Evolutionary conservation across 2,888 invertebrate species (phyloP).

Genomic region (Pristionchus mayeri): DNA sequence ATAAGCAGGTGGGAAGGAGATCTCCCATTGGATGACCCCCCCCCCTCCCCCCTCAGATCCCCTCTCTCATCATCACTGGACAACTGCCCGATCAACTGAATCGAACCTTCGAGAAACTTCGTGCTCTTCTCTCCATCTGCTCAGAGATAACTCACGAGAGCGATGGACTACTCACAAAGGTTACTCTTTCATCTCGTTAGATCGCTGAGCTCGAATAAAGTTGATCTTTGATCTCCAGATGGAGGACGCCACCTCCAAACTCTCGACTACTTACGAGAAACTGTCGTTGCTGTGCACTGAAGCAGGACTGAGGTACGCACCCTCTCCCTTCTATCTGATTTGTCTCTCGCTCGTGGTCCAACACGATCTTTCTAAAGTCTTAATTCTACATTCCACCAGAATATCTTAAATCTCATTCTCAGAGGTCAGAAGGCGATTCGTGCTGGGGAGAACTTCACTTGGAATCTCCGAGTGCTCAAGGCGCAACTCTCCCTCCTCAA

Average conservation of each 20-base stretch:
- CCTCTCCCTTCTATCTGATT: no score
- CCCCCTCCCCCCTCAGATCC: slow-evolving; percentile 43
- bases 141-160: slow-evolving; percentile 61
- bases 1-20: slow-evolving; percentile 56
- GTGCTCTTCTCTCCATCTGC: slow-evolving; percentile 66
- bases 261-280: slow-evolving; percentile 78
- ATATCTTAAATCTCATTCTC: slow-evolving; percentile 5
- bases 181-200: neutral
- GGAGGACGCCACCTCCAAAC: slow-evolving; percentile 71
- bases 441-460: slow-evolving; percentile 80
- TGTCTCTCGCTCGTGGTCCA: neutral
- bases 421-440: slow-evolving; percentile 60
- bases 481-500: slow-evolving; percentile 80
- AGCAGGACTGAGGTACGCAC: slow-evolving; percentile 79
- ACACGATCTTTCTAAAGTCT: no score
- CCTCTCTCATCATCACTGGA: slow-evolving; percentile 62
- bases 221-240: slow-evolving; percentile 61
- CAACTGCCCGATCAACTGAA: slow-evolving; percentile 73
- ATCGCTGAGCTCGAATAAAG: neutral
- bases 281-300: slow-evolving; percentile 78
- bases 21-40: neutral
- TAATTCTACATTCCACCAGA: no score
- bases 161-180: slow-evolving; percentile 65
- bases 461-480: slow-evolving; percentile 80
- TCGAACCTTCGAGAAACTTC: slow-evolving; percentile 70